These are phyloP conservation scores for Thomomys bottae DNA, from an alignment of 2,113 vertebrate genomes.

Conservation along the genomic window DNA sequence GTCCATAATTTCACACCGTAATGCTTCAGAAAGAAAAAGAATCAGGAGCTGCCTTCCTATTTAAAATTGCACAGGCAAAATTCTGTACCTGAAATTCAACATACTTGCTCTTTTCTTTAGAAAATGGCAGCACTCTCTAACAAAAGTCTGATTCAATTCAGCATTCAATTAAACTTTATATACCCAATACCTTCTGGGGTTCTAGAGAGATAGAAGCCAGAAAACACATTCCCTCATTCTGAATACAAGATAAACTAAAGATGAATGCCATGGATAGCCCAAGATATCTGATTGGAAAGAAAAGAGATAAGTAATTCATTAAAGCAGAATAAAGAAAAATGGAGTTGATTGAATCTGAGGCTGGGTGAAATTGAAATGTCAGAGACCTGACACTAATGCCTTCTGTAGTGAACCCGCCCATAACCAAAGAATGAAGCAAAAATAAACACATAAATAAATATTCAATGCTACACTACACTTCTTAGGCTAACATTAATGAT, in stretches of 20 bases:
- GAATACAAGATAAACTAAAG: conserved; percentile 67
- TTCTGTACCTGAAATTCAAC: conserved; percentile 31
- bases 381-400: conserved; percentile 48
- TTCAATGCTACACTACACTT: conserved; percentile 45
- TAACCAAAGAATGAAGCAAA: conserved; percentile 27
- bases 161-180: conserved; percentile 22
- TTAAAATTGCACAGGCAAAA: conserved; percentile 41
- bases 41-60: conserved; percentile 34
- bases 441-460: too few relatives aligned
- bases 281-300: conserved; percentile 63
- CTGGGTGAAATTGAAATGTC: conserved; percentile 63
- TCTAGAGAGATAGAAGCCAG: neutral
- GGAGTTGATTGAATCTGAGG: conserved; percentile 51
- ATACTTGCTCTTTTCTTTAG: conserved; percentile 29
- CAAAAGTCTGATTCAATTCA: conserved; percentile 42
- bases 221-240: conserved; percentile 48
- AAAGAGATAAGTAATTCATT: conserved; percentile 59
- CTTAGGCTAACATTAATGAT: conserved; percentile 45
- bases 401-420: neutral
- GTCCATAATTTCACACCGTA: conserved; percentile 33
- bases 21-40: conserved; percentile 53
- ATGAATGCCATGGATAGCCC: conserved; percentile 54
- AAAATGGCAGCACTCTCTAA: conserved; percentile 35
- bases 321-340: conserved; percentile 61
- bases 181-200: conserved; percentile 32